These are phyloP conservation scores for Dendrocincla tyrannina DNA, from an alignment of 2,797 vertebrate species.

Conservation along the genomic window DNA sequence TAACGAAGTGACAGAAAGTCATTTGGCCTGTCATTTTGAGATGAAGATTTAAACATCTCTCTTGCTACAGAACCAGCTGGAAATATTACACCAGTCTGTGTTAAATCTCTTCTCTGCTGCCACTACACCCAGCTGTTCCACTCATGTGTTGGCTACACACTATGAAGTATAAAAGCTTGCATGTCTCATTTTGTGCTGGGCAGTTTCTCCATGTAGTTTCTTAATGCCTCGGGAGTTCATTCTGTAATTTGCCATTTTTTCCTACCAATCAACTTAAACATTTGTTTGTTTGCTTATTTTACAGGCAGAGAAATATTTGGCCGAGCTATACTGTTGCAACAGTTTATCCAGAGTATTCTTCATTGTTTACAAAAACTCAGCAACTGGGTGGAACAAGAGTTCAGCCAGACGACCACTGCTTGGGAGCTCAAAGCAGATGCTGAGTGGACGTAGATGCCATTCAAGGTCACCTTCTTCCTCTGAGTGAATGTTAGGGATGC, in stretches of 20 bases:
- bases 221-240: background rate
- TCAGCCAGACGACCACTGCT: background rate
- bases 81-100: background rate
- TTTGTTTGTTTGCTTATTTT: conserved; percentile 6
- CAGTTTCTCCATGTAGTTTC: background rate
- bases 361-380: background rate
- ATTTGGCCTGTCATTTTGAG: background rate
- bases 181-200: background rate
- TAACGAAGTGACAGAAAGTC: background rate
- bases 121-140: background rate
- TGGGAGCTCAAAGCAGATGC: background rate
- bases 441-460: background rate
- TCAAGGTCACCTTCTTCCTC: background rate
- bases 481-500: background rate
- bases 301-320: background rate
- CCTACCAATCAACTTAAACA: background rate
- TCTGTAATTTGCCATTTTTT: background rate
- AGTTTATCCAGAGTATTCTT: background rate
- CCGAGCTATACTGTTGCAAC: background rate
- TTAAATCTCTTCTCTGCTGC: background rate
- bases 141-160: accelerated
- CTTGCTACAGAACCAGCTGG: background rate
- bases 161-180: background rate
- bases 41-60: background rate
- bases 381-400: background rate